Evolutionary conservation across 2,888 invertebrate species (phyloP).

Genomic region (Ischnura elegans): DNA sequence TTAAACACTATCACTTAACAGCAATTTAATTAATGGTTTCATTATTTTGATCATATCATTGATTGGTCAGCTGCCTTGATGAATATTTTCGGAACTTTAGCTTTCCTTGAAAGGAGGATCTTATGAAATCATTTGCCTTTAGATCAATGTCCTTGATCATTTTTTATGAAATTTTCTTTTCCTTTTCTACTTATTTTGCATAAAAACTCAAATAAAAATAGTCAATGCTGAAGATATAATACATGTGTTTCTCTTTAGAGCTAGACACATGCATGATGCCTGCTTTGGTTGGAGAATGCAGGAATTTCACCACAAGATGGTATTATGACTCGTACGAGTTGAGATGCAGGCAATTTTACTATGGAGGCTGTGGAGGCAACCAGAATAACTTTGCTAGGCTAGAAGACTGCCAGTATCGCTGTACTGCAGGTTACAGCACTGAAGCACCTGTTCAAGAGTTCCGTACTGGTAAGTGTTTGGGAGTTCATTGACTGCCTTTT

Average conservation of each 20-base stretch:
- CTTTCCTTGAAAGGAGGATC: not conserved
- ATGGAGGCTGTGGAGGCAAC: slow-evolving; percentile 96
- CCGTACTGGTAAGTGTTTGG: not conserved
- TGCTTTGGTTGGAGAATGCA: slow-evolving; percentile 88
- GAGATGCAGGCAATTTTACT: slow-evolving; percentile 90
- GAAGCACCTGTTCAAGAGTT: slow-evolving; percentile 54
- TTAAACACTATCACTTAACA: not conserved
- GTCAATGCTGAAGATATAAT: not conserved
- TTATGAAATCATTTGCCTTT: not conserved
- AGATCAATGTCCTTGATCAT: not conserved
- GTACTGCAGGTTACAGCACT: slow-evolving; percentile 79
- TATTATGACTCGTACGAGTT: slow-evolving; percentile 89
- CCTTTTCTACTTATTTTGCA: not conserved
- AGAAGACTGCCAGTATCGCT: slow-evolving; percentile 84
- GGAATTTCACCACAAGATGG: slow-evolving; percentile 87
- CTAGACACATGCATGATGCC: slow-evolving; percentile 88
- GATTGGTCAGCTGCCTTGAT: not conserved
- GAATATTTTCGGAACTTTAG: not conserved
- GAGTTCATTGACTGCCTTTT: not conserved
- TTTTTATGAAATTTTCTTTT: too few species aligned
- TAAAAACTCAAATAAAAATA: not conserved
- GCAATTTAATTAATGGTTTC: not conserved
- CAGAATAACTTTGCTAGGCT: slow-evolving; percentile 89
- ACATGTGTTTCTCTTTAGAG: slow-evolving; percentile 78
- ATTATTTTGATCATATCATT: not conserved